Conservation (phyloP, 1,140 invertebrate species). For the Tetramorium simillimum region DNA sequence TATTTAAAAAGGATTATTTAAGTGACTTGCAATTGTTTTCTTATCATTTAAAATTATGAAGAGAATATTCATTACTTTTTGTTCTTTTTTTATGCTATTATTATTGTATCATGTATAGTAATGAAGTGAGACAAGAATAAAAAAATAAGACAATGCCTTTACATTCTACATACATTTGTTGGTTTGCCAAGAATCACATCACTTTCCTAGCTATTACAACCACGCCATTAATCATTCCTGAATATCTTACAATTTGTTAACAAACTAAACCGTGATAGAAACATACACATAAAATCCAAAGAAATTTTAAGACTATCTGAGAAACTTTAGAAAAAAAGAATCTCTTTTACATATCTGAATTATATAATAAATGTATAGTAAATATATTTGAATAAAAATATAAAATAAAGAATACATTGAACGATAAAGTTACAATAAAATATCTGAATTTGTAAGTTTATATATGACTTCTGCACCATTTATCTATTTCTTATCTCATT, state of each 20-base stretch:
- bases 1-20: neutral
- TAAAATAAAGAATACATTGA: neutral
- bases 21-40: neutral
- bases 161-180: neutral
- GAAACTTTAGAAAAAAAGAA: neutral
- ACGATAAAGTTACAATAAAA: neutral
- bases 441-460: neutral
- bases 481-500: neutral
- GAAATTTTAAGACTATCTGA: neutral
- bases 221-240: neutral
- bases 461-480: neutral
- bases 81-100: neutral
- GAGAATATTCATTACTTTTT: neutral
- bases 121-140: neutral
- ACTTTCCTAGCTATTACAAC: neutral
- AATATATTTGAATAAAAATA: neutral
- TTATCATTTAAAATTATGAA: neutral
- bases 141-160: neutral
- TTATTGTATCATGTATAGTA: neutral
- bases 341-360: neutral
- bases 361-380: neutral
- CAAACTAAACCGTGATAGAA: neutral
- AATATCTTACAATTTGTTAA: neutral
- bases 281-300: neutral
- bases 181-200: slow-evolving; percentile 18